Conservation (phyloP, 2,113 vertebrate species). For the Channa argus region DNA sequence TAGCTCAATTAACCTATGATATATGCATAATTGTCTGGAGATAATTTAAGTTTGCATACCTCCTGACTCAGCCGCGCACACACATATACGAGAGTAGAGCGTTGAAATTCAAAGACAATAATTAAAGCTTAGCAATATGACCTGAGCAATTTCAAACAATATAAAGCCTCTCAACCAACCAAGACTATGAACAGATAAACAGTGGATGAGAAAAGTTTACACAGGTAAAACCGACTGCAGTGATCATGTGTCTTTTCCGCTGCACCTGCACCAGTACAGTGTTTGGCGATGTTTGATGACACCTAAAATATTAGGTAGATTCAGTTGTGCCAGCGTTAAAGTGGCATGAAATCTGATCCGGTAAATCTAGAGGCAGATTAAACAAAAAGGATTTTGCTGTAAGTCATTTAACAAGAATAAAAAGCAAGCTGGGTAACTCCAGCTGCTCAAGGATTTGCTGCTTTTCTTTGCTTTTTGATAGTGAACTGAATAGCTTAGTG, state of each 20-base stretch:
- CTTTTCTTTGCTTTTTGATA: neutral
- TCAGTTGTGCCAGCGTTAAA: neutral
- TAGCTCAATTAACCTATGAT: constrained; percentile 31
- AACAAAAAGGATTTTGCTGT: neutral
- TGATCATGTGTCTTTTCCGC: neutral
- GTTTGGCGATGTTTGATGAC: neutral
- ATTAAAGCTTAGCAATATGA: neutral
- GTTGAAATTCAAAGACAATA: constrained; percentile 18
- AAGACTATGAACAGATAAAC: neutral
- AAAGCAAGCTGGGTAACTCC: neutral
- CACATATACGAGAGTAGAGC: neutral
- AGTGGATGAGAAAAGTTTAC: neutral
- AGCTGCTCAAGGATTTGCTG: neutral
- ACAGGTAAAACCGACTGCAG: neutral
- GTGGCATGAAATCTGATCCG: neutral
- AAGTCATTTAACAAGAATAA: too few species aligned
- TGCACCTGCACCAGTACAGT: neutral
- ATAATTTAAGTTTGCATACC: constrained; percentile 15
- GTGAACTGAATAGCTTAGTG: too few species aligned
- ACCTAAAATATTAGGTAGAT: neutral
- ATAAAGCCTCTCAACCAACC: constrained; percentile 13
- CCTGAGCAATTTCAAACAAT: constrained; percentile 2
- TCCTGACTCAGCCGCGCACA: neutral
- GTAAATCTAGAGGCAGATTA: neutral
- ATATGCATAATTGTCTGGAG: constrained; percentile 5